Base-by-base conservation (phyloP, 1,140 invertebrate genomes). In the Meloidogyne hapla region DNA sequence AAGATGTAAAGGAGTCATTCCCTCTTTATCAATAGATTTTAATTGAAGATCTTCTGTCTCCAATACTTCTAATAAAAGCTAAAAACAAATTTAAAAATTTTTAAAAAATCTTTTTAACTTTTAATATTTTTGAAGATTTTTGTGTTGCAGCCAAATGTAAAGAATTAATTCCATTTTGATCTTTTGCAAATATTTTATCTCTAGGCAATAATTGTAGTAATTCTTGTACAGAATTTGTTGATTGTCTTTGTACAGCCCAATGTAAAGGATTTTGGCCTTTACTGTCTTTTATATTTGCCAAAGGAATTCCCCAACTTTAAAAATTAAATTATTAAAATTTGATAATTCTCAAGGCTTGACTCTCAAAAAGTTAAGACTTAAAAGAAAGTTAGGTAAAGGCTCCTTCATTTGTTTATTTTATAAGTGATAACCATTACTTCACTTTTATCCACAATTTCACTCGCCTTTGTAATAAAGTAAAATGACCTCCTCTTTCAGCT, bases 81-180 rank as follows among this genome's bases (percentile, higher is more conserved):
- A 42, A 64, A 28, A 23, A 23, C 38, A 38, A 76, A 73, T 8
- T n/a, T 74, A 28, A 21, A 25, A 23, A 56, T 26, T 77, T 18
- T 9, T 33, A 13, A 38, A 68, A 42, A 21, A 9, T n/a, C n/a
- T n/a, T n/a, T n/a, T n/a, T n/a, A 13, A 82, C 80, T 67, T 78
- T 80, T 28, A 80, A 65, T 18, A 82, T 71, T 61, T 74, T 70
- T 40, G 80, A 21, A 21, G 75, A 80, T 12, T 66, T 28, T 26
- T 73, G 79, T n/a, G 33, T 26, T 13, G 79, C 81, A 15, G 79
- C 79, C 23, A 80, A 66, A 79, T 80, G 79, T 6, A 80, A 23
- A 4, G 79, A 65, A 23, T 79, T 80, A 40, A 80, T 56, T 61
- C 81, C 81, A 40, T 64, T 64, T 5, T 62, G 26, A 65, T 80